Conservation (phyloP, 2,113 vertebrate genomes). For the Delphinapterus leucas region DNA sequence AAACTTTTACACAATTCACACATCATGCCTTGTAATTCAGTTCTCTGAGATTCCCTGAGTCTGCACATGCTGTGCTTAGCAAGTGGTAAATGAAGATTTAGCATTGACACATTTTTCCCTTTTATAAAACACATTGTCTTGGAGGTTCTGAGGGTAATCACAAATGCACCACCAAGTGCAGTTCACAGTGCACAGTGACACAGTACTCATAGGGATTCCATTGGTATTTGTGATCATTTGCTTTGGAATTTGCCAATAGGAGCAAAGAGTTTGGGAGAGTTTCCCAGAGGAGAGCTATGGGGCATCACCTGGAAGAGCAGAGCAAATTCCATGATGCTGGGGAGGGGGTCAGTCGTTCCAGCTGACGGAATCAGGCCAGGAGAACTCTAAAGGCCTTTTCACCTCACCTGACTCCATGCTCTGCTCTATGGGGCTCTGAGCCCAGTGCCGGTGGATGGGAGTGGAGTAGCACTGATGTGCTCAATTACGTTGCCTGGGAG, state of each 20-base stretch:
- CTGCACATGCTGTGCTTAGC: fast-evolving
- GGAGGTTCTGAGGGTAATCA: neutral
- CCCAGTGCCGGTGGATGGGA: neutral
- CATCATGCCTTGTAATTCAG: fast-evolving
- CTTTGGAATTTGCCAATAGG: neutral
- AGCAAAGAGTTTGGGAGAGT: neutral
- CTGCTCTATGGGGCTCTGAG: neutral
- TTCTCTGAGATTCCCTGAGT: neutral
- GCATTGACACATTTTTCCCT: neutral
- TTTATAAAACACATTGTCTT: neutral
- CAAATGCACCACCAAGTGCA: neutral
- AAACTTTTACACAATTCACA: neutral
- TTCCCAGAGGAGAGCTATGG: neutral
- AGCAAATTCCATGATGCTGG: neutral
- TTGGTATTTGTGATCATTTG: neutral
- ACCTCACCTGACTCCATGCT: neutral
- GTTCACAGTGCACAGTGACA: neutral
- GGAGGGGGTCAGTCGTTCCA: neutral
- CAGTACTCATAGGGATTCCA: neutral
- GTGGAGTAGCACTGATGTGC: neutral
- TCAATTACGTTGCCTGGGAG: neutral
- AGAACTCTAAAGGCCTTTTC: neutral
- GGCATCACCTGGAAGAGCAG: neutral
- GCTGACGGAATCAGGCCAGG: neutral
- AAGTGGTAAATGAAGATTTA: neutral